Evolutionary conservation across 2,113 vertebrate genomes (phyloP), one percentile per base, ranked within the genome.

Genomic region (Cryptomyrus ogoouensis): DNA sequence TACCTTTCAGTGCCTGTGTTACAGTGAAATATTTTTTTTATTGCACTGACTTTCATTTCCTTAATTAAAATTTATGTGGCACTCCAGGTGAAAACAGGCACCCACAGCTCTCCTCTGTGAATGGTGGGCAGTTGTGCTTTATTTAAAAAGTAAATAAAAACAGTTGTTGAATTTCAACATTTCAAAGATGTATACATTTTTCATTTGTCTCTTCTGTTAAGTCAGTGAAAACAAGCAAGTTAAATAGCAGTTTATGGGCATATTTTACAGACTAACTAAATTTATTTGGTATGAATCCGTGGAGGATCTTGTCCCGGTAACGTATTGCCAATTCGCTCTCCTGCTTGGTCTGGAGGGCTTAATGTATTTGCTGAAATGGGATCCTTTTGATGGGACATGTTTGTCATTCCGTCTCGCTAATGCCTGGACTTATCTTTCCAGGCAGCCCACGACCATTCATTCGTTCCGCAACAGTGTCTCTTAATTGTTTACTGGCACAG

Each of bases 401-500:
- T 39, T 87, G 53, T 87, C 85, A 87, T 17, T 87, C 31, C 85
- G 9, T 74, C 27, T 58, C 21, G 0, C 53, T 89, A 52, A 89
- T 89, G 88, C 46, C 44, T 35, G 13, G 46, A 42, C 27, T 77
- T 89, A 84, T 53, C 50, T 42, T 84, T 46, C 85, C 50, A 31
- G 52, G 83, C 47, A 66, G 27, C 85, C 7, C 19, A 24, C 56
- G 1, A 42, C 56, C 53, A 53, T 17, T 21, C 52, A 88, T 84
- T 52, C 46, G 90, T 89, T 91, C 77, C 88, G 52, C 83, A 90
- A 88, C 87, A 91, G 53, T 87, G 74, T 92, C 89, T 92, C 88
- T n/a, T 94, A 92, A 94, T 93, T 93, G 89, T 84, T 15, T 94
- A 92, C 89, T 90, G 92, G 92, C 91, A 89, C 84, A 90, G 90